These are phyloP conservation scores for Bubo bubo DNA, from an alignment of 2,113 vertebrate species.

Conservation along the genomic window DNA sequence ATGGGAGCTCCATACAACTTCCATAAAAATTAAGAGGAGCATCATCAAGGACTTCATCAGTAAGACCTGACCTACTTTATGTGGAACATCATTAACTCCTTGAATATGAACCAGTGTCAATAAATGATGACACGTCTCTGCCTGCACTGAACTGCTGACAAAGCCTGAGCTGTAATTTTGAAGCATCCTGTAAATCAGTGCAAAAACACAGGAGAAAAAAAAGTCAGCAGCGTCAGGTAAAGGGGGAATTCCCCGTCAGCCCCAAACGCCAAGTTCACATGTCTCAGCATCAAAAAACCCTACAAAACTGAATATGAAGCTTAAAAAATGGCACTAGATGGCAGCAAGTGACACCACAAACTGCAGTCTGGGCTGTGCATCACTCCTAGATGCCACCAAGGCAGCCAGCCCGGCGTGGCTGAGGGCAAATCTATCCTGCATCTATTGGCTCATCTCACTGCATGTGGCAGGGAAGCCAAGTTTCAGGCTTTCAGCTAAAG, in stretches of 20 bases:
- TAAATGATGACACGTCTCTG: not conserved
- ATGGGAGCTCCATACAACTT: not conserved
- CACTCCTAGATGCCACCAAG: not conserved
- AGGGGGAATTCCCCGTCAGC: not conserved
- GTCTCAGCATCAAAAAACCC: not conserved
- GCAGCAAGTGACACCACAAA: conserved; percentile 71
- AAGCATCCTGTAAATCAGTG: not conserved
- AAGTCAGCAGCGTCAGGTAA: not conserved
- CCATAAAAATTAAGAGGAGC: not conserved
- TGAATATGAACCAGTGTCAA: not conserved
- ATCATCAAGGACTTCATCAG: not conserved
- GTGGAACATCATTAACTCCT: not conserved
- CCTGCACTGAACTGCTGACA: not conserved
- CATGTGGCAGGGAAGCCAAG: not conserved
- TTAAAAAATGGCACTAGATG: conserved; percentile 68
- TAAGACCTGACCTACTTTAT: not conserved
- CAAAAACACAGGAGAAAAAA: not conserved
- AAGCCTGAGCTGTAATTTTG: not conserved
- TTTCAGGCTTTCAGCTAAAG: not conserved
- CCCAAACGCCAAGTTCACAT: fast-evolving
- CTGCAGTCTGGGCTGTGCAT: not conserved
- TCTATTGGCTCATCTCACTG: not conserved
- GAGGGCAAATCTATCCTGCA: not conserved
- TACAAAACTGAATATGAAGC: not conserved
- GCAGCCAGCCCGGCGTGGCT: not conserved